A percentile compares a stretch with the other conserved stretches of the same genome.
These are phyloP conservation scores for Notodromas monacha DNA, from an alignment of 2,888 invertebrate genomes.

Conservation along the genomic window DNA sequence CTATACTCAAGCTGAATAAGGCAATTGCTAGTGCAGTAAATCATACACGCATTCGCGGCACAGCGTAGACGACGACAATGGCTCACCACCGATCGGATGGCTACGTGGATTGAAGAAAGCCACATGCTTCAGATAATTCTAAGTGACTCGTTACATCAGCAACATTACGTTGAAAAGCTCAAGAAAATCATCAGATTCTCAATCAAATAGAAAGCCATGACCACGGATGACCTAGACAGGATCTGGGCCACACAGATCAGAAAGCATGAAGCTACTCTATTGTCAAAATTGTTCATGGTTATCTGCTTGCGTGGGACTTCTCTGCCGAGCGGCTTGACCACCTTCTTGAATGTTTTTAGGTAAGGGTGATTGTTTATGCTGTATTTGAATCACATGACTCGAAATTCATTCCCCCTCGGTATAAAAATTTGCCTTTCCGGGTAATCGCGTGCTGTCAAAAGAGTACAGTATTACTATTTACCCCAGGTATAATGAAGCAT, in stretches of 20 bases:
- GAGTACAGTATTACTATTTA: background rate
- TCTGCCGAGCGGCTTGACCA: constrained; percentile 86
- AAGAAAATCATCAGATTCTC: constrained; percentile 90
- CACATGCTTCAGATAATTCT: constrained; percentile 76
- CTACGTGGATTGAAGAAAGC: constrained; percentile 89
- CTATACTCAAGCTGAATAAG: no score
- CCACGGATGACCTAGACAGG: constrained; percentile 61
- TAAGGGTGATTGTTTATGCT: constrained; percentile 16
- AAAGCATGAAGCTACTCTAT: constrained; percentile 93
- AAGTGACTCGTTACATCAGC: constrained; percentile 79
- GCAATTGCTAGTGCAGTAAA: constrained; percentile 62
- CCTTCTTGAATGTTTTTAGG: constrained; percentile 84
- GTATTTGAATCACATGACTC: no score
- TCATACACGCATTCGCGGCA: constrained; percentile 45
- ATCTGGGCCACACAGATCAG: constrained; percentile 66
- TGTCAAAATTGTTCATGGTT: constrained; percentile 83
- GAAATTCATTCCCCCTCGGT: background rate
- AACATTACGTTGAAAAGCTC: constrained; percentile 83
- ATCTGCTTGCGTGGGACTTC: constrained; percentile 88
- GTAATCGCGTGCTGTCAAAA: no score
- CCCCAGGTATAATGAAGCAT: background rate
- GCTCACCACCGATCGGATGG: constrained; percentile 73
- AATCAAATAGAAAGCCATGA: constrained; percentile 64
- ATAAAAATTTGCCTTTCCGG: background rate
- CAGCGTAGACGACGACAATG: constrained; percentile 41